Conservation (phyloP, 2,888 invertebrate species). For the Phania funesta region DNA sequence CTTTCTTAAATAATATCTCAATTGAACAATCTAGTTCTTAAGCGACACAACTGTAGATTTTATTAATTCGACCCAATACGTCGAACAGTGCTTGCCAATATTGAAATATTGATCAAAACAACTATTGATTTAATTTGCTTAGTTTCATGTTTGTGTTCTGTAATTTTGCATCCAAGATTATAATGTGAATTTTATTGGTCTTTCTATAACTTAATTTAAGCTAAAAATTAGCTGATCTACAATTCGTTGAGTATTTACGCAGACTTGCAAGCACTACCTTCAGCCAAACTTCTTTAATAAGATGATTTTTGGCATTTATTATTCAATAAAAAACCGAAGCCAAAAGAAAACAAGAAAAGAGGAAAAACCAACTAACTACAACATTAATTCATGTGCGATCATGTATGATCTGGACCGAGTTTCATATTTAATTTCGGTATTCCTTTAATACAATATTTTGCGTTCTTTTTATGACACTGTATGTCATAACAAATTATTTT, state of each 20-base stretch:
- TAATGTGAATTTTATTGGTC: background rate
- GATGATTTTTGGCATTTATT: too few relatives aligned
- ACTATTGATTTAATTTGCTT: too few relatives aligned
- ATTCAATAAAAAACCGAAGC: too few relatives aligned
- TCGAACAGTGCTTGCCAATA: too few relatives aligned
- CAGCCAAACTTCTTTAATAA: background rate
- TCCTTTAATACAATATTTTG: background rate
- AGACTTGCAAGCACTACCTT: background rate
- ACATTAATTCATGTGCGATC: background rate
- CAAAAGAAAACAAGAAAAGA: too few relatives aligned
- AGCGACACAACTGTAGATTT: too few relatives aligned
- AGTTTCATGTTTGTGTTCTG: too few relatives aligned
- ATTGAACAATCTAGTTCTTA: too few relatives aligned
- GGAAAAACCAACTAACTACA: background rate
- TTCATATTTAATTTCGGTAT: background rate
- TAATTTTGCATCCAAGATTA: too few relatives aligned
- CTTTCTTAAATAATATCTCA: too few relatives aligned
- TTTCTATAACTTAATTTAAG: background rate
- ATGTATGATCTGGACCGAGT: background rate
- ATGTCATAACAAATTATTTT: slow-evolving; percentile 12
- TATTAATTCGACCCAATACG: too few relatives aligned
- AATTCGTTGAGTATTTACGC: background rate
- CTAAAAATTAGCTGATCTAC: background rate
- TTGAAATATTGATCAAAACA: too few relatives aligned
- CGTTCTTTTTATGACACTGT: slow-evolving; percentile 16